These are phyloP conservation scores for Tricholauxania praeusta DNA, from an alignment of 2,888 invertebrate species.

Conservation along the genomic window DNA sequence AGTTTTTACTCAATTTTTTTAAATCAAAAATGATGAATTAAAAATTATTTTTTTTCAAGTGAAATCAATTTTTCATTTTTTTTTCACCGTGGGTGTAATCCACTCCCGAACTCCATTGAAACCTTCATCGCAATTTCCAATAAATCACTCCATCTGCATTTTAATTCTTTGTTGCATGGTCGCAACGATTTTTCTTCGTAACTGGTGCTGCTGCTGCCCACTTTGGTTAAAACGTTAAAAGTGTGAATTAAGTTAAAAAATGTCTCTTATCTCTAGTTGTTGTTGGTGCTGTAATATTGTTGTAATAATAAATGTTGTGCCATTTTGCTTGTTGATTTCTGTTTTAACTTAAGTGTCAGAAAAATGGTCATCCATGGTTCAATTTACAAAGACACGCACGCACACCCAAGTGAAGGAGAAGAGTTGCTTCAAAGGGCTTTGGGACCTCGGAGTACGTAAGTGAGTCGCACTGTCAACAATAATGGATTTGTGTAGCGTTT, in stretches of 20 bases:
- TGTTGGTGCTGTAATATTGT: constrained; percentile 1
- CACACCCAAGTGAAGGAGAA: neutral
- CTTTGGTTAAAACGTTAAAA: constrained; percentile 31
- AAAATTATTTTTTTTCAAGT: too few relatives aligned
- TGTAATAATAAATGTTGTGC: constrained; percentile 19
- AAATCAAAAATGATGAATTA: too few relatives aligned
- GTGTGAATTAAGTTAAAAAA: constrained; percentile 34
- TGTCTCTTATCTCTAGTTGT: constrained; percentile 19
- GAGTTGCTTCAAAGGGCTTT: too few relatives aligned
- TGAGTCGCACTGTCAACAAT: too few relatives aligned
- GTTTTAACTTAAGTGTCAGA: neutral
- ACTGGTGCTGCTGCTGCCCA: constrained; percentile 14
- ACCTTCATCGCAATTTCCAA: neutral
- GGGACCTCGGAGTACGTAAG: too few relatives aligned
- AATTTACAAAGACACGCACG: neutral
- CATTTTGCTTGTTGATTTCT: constrained; percentile 8
- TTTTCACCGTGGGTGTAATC: neutral
- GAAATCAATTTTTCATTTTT: neutral
- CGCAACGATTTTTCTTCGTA: neutral
- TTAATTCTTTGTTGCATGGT: neutral
- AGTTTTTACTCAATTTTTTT: too few relatives aligned
- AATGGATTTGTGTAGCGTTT: too few relatives aligned
- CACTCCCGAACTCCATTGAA: neutral
- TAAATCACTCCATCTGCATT: constrained; percentile 21
- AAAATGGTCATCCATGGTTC: neutral